Evolutionary conservation across 2,797 vertebrate genomes (phyloP).

Genomic region (Premnoplex brunnescens): DNA sequence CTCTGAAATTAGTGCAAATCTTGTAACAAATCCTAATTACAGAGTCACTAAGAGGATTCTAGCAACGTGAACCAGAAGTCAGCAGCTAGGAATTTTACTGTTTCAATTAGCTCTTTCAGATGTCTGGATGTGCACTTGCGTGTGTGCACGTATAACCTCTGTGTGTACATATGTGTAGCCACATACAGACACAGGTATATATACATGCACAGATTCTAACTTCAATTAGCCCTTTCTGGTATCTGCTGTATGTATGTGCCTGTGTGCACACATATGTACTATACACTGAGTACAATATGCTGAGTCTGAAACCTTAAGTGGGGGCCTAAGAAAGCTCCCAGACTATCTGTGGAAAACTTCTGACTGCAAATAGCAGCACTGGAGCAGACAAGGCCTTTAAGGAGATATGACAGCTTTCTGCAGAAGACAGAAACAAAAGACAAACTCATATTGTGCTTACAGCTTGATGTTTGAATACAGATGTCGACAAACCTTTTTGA

Average conservation of each 20-base stretch:
- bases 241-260: fast-evolving
- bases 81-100: background rate
- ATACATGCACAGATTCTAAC: background rate
- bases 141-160: background rate
- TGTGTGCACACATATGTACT: background rate
- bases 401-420: background rate
- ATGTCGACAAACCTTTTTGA: background rate
- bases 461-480: background rate
- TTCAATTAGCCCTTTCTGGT: background rate
- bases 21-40: constrained; percentile 28
- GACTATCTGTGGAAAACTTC: background rate
- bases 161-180: background rate
- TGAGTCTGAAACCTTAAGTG: background rate
- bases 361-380: background rate
- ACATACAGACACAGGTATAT: background rate
- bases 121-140: background rate
- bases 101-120: background rate
- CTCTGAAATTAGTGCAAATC: constrained; percentile 15
- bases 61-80: background rate
- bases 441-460: background rate
- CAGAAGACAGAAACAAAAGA: background rate
- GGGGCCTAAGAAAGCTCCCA: background rate
- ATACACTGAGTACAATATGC: background rate
- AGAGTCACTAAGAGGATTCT: background rate
- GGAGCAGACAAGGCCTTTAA: background rate